Percentiles rank a stretch among this genome's conserved stretches.
phyloP scores from a whole-genome alignment of 2,888 invertebrate species.

The Beris morrisii region DNA sequence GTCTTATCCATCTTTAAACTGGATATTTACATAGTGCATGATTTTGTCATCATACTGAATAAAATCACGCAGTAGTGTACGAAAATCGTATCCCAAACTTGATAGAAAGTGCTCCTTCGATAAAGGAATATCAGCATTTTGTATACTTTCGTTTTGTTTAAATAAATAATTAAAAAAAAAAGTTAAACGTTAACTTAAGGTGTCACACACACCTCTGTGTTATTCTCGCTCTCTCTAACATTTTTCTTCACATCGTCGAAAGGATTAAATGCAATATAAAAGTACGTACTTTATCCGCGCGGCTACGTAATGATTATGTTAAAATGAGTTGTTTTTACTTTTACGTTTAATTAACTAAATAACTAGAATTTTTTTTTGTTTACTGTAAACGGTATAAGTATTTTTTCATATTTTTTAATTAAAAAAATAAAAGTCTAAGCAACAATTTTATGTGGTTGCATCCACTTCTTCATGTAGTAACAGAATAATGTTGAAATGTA shows the following conservation, averaged over 20 bases:
- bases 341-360: conserved; percentile 18
- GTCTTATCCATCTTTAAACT: too few species aligned
- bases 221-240: conserved; percentile 7
- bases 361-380: conserved; percentile 31
- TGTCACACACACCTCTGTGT: conserved; percentile 15
- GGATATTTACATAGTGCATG: too few species aligned
- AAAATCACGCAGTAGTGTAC: too few species aligned
- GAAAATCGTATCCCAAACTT: conserved; percentile 33
- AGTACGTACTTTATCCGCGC: conserved; percentile 18
- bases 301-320: conserved; percentile 1
- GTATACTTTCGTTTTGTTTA: conserved; percentile 13
- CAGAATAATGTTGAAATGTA: conserved; percentile 91
- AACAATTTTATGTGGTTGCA: conserved; percentile 81
- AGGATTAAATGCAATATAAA: conserved; percentile 20
- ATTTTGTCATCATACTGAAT: neutral
- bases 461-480: conserved; percentile 92
- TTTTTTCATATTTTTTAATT: neutral
- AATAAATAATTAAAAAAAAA: conserved; percentile 34
- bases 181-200: conserved; percentile 16
- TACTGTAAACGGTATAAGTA: neutral
- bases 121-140: neutral
- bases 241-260: conserved; percentile 3
- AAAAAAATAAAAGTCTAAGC: conserved; percentile 56
- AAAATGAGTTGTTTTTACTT: too few species aligned
- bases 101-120: conserved; percentile 35